Conservation (phyloP, 2,888 invertebrate genomes). For the Bedellia somnulentella region DNA sequence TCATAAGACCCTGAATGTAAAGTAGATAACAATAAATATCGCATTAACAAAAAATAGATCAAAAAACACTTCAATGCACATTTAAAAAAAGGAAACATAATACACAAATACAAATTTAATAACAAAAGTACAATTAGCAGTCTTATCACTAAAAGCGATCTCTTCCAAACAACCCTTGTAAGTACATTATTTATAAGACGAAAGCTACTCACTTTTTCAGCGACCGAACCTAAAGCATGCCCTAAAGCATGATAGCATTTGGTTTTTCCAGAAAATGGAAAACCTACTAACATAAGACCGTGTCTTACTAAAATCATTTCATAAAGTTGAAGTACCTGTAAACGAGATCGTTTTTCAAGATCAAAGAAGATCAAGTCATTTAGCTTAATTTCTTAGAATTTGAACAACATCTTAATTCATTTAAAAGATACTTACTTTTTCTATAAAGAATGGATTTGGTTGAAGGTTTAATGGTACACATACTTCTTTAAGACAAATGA, state of each 20-base stretch:
- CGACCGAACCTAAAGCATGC: conserved; percentile 71
- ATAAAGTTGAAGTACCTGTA: conserved; percentile 69
- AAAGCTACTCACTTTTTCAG: conserved; percentile 69
- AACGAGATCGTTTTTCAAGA: too few relatives aligned
- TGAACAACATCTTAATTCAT: conserved; percentile 3
- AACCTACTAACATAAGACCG: conserved; percentile 92
- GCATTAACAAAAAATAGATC: background rate
- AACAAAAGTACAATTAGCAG: too few relatives aligned
- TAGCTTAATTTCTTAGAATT: too few relatives aligned
- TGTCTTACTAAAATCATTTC: conserved; percentile 96
- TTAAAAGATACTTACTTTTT: conserved; percentile 61
- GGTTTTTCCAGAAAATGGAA: conserved; percentile 92
- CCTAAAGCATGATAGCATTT: conserved; percentile 83
- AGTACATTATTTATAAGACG: background rate
- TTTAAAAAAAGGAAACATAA: background rate
- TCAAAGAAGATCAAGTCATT: too few relatives aligned
- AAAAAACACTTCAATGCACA: too few relatives aligned
- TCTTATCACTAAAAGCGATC: too few relatives aligned
- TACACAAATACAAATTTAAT: too few relatives aligned
- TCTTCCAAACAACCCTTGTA: background rate
- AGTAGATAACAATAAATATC: too few relatives aligned
- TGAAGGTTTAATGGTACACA: conserved; percentile 78
- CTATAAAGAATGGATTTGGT: conserved; percentile 80
- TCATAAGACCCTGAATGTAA: conserved; percentile 68
- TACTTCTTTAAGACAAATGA: conserved; percentile 51